These are phyloP conservation scores for Lasaia peninsularis DNA, from an alignment of 1,140 invertebrate species.

Conservation along the genomic window DNA sequence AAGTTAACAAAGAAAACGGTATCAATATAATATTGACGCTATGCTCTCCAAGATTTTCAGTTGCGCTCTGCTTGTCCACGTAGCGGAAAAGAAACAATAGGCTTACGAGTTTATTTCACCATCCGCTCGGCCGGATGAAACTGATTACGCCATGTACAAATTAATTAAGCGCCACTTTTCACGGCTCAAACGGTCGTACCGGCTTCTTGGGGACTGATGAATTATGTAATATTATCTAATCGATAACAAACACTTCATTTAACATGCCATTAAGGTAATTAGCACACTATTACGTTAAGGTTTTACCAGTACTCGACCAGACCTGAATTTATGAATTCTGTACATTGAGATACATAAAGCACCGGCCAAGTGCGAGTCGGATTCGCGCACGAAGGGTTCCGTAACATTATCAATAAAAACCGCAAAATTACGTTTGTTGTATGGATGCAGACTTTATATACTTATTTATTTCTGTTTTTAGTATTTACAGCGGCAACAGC, in stretches of 20 bases:
- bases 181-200: conserved; percentile 4
- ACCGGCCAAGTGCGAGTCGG: too few relatives aligned
- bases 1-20: neutral
- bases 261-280: neutral
- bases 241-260: conserved; percentile 1
- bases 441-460: too few relatives aligned
- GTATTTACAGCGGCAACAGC: too few relatives aligned
- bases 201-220: neutral
- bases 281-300: neutral
- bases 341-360: too few relatives aligned
- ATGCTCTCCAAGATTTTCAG: conserved; percentile 27
- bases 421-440: too few relatives aligned
- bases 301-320: neutral
- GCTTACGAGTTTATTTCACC: conserved; percentile 28
- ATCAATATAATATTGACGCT: neutral
- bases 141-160: conserved; percentile 14
- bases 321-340: too few relatives aligned
- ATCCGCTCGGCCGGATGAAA: conserved; percentile 15
- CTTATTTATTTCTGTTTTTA: too few relatives aligned
- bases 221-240: conserved; percentile 7
- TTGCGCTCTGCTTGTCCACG: conserved; percentile 48
- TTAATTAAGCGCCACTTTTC: conserved; percentile 14
- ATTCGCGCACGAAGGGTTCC: too few relatives aligned
- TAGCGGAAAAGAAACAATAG: conserved; percentile 34
- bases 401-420: too few relatives aligned